Percentiles rank a stretch among this genome's conserved stretches.
These are phyloP conservation scores for Hemicentrotus pulcherrimus DNA, from an alignment of 35 echinoderm and acorn worm species.

Conservation along the genomic window DNA sequence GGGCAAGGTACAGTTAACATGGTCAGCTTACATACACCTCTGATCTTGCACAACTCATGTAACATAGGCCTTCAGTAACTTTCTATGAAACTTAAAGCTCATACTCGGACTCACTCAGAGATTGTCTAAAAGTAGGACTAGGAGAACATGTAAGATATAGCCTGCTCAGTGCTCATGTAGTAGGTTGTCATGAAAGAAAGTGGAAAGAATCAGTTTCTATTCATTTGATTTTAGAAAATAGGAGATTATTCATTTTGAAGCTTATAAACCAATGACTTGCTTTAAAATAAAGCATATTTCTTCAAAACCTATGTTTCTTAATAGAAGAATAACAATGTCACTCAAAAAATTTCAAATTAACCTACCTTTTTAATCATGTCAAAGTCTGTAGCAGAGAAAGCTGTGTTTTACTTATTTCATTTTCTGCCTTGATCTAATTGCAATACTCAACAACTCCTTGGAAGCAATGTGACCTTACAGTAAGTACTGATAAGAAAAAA, in stretches of 20 bases:
- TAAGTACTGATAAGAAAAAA: not conserved
- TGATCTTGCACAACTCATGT: not conserved
- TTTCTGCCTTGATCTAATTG: not conserved
- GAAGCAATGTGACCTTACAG: not conserved
- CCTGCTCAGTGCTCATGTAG: too few species aligned
- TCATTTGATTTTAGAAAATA: too few species aligned
- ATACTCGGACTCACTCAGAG: not conserved
- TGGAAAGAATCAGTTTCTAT: too few species aligned
- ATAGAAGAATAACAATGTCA: too few species aligned
- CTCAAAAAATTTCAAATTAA: too few species aligned
- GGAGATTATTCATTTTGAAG: not conserved
- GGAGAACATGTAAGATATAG: too few species aligned
- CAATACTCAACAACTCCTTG: not conserved
- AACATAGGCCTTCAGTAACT: not conserved
- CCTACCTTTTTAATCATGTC: too few species aligned
- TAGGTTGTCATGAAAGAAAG: too few species aligned
- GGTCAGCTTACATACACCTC: not conserved
- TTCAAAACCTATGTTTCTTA: too few species aligned
- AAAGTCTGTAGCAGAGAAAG: not conserved
- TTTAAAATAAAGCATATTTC: not conserved
- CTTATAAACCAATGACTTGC: not conserved
- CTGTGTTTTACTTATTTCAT: not conserved
- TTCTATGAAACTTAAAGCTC: not conserved
- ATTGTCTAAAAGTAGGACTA: not conserved
- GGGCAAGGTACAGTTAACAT: not conserved